phyloP scores from a whole-genome alignment of 2,113 vertebrate genomes.

The Chionodraco myersi region DNA sequence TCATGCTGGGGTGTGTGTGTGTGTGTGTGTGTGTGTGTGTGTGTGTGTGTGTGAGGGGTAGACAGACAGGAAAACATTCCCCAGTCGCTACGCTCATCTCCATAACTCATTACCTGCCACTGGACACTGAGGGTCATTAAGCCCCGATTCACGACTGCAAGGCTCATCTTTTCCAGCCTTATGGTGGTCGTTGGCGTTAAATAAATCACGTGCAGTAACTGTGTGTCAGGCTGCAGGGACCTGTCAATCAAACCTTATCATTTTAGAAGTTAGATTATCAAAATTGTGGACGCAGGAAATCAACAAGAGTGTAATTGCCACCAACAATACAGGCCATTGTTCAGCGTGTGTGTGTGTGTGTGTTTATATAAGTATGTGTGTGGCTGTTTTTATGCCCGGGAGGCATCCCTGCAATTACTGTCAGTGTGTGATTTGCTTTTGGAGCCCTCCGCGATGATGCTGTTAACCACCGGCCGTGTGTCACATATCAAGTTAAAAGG shows the following conservation, averaged over 20 bases:
- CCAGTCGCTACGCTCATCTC: conserved; percentile 77
- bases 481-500: conserved; percentile 73
- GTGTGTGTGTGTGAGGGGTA: conserved; percentile 10
- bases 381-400: conserved; percentile 37
- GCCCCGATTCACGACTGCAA: conserved; percentile 22
- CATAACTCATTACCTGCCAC: conserved; percentile 70
- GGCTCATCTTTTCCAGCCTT: conserved; percentile 3
- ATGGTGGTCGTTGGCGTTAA: conserved; percentile 9
- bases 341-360: conserved; percentile 9
- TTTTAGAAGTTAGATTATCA: conserved; percentile 25
- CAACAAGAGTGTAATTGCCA: conserved; percentile 62
- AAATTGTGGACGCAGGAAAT: conserved; percentile 52
- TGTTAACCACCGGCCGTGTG: conserved; percentile 68
- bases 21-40: neutral
- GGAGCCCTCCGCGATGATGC: conserved; percentile 67
- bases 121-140: conserved; percentile 39
- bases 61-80: conserved; percentile 84
- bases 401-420: conserved; percentile 67
- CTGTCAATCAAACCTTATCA: conserved; percentile 48
- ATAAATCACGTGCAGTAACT: conserved; percentile 18
- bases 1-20: neutral
- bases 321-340: conserved; percentile 75
- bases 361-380: conserved; percentile 18
- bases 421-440: conserved; percentile 56
- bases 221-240: neutral